phyloP scores from a whole-genome alignment of 1,140 invertebrate genomes.

The Drosophila guanche region DNA sequence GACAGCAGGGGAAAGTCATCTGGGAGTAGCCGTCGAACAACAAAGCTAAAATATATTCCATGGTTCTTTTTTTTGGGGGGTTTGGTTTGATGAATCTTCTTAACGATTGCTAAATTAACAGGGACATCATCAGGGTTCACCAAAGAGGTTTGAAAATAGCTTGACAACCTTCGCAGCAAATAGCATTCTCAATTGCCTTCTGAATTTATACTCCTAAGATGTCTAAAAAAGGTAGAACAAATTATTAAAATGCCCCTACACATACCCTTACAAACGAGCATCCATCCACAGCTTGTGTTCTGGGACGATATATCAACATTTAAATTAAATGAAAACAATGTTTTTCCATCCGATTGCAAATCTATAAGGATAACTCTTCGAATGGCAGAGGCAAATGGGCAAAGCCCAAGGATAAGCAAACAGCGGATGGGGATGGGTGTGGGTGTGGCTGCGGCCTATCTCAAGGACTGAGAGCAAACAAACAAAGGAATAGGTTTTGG shows the following conservation, averaged over 20 bases:
- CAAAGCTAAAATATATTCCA: too few species aligned
- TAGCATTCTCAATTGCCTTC: too few species aligned
- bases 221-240: too few species aligned
- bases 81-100: too few species aligned
- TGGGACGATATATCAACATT: conserved; percentile 57
- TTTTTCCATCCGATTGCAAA: conserved; percentile 64
- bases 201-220: too few species aligned
- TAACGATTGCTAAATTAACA: too few species aligned
- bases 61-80: too few species aligned
- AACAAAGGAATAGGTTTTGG: conserved; percentile 21
- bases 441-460: conserved; percentile 18
- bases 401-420: conserved; percentile 47
- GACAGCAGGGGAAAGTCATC: not conserved
- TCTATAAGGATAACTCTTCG: conserved; percentile 36
- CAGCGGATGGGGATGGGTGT: conserved; percentile 7
- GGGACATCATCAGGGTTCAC: too few species aligned
- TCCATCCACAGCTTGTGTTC: conserved; percentile 5
- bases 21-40: too few species aligned
- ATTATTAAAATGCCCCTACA: conserved; percentile 4
- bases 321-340: conserved; percentile 80
- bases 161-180: too few species aligned
- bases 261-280: conserved; percentile 27
- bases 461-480: conserved; percentile 39
- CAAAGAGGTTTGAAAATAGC: too few species aligned
- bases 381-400: conserved; percentile 38